Conservation (phyloP, 2,797 vertebrate species). For the Lagorchestes hirsutus region DNA sequence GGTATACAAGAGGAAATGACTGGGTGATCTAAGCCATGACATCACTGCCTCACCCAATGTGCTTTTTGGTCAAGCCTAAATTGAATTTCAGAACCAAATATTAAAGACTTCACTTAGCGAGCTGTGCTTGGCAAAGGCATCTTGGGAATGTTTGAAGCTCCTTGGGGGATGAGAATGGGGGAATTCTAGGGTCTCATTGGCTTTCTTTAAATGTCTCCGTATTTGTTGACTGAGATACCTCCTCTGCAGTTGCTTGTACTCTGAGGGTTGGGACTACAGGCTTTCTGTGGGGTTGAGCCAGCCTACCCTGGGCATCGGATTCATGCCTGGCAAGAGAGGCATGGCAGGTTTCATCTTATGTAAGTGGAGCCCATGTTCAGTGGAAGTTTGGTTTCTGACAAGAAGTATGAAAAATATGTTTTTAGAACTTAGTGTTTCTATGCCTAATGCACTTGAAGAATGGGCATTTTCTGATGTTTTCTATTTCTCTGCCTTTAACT, state of each 20-base stretch:
- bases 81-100: conserved; percentile 58
- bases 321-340: conserved; percentile 24
- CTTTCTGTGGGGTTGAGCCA: background rate
- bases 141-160: conserved; percentile 50
- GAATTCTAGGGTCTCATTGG: conserved; percentile 48
- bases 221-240: conserved; percentile 35
- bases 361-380: conserved; percentile 40
- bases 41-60: conserved; percentile 29
- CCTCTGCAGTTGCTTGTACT: conserved; percentile 15
- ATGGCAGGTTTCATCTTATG: conserved; percentile 11
- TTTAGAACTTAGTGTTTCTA: conserved; percentile 70
- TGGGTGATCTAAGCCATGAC: background rate
- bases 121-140: conserved; percentile 39
- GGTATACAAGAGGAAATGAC: conserved; percentile 45
- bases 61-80: conserved; percentile 31
- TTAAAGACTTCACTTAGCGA: conserved; percentile 46
- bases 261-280: conserved; percentile 10
- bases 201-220: conserved; percentile 57
- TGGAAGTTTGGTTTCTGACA: conserved; percentile 67
- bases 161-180: background rate
- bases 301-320: conserved; percentile 13
- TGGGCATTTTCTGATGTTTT: conserved; percentile 81
- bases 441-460: conserved; percentile 69
- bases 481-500: conserved; percentile 79
- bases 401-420: conserved; percentile 70